These are phyloP conservation scores for Eupithecia subfuscata DNA, from an alignment of 2,888 invertebrate genomes.

Conservation along the genomic window DNA sequence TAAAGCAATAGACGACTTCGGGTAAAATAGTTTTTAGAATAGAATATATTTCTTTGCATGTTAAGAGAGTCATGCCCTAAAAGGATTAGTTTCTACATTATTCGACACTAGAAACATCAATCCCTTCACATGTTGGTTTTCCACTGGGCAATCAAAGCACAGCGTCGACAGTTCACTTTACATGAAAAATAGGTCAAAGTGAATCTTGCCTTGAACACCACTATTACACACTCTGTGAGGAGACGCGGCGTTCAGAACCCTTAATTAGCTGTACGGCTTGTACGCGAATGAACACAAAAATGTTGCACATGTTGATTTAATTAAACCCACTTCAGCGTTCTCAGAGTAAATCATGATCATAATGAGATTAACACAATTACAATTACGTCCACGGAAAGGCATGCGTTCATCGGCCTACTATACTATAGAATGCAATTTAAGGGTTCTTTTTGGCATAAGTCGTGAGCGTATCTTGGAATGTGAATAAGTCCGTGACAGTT, in stretches of 20 bases:
- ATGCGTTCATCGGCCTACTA: conserved; percentile 18
- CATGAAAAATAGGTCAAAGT: conserved; percentile 11
- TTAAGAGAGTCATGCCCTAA: too few species aligned
- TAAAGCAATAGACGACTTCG: not conserved
- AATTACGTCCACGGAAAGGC: conserved; percentile 12
- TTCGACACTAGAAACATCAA: not conserved
- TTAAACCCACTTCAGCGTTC: conserved; percentile 30
- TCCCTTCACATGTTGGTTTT: not conserved
- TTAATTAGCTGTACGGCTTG: conserved; percentile 33
- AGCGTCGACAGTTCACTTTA: not conserved
- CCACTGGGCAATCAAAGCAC: not conserved
- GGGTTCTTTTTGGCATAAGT: conserved; percentile 4
- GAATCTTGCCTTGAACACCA: conserved; percentile 13
- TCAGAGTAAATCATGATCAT: conserved; percentile 34
- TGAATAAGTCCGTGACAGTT: conserved; percentile 53
- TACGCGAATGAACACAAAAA: conserved; percentile 34
- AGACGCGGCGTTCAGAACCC: conserved; percentile 27
- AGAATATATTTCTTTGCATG: too few species aligned
- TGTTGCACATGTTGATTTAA: conserved; percentile 36
- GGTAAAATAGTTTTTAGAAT: too few species aligned
- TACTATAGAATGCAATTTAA: conserved; percentile 21
- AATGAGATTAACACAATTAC: conserved; percentile 34
- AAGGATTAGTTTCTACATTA: not conserved
- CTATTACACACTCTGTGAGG: conserved; percentile 19
- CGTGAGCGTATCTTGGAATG: not conserved